A percentile compares a stretch with the other conserved stretches of the same genome.
Evolutionary conservation across 2,888 invertebrate species (phyloP).

Genomic region (Tipula lateralis): DNA sequence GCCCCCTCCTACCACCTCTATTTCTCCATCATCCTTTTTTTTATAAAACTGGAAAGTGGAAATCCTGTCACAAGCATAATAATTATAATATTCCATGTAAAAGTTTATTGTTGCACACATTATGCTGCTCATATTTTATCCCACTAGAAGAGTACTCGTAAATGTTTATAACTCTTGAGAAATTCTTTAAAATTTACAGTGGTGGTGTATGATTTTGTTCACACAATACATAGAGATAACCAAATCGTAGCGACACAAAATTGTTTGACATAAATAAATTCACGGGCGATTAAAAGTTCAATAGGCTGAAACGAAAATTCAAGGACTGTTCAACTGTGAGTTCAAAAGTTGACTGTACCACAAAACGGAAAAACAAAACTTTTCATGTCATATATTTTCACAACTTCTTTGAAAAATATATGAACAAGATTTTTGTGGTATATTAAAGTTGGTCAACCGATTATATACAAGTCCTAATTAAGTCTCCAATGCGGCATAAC

Average conservation of each 20-base stretch:
- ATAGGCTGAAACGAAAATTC: background rate
- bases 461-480: background rate
- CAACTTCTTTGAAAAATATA: background rate
- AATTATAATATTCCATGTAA: background rate
- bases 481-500: background rate
- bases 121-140: background rate
- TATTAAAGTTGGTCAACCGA: background rate
- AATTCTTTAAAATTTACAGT: background rate
- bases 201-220: too few species aligned
- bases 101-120: background rate
- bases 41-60: background rate
- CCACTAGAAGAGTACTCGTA: background rate
- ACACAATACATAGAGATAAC: background rate
- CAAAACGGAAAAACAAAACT: background rate
- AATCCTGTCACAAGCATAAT: background rate
- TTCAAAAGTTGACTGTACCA: background rate
- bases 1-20: too few species aligned
- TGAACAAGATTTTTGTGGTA: background rate
- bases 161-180: background rate
- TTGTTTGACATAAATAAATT: background rate
- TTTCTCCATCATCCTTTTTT: background rate
- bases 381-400: background rate
- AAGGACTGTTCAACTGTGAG: background rate
- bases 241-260: background rate
- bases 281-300: background rate